Evolutionary conservation across 2,113 vertebrate species (phyloP).

Genomic region (Psilopsiagon aymara): DNA sequence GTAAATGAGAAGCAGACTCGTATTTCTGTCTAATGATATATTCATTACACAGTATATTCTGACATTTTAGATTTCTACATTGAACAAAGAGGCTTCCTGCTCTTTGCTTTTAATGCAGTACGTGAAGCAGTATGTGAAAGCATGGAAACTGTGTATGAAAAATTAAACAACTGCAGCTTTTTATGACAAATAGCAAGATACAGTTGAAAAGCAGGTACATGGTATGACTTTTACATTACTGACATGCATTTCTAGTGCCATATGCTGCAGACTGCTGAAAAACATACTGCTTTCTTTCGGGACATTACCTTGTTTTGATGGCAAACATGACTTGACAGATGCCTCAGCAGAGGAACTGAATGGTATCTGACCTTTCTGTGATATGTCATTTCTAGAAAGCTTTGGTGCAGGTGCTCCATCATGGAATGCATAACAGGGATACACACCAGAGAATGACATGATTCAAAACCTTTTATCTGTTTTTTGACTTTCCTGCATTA

Average conservation of each 20-base stretch:
- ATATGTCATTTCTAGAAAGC: constrained; percentile 48
- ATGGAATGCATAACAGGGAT: neutral
- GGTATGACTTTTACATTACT: constrained; percentile 5
- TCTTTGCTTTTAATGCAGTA: neutral
- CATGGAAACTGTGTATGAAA: neutral
- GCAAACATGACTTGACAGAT: constrained; percentile 64
- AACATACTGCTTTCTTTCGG: constrained; percentile 44
- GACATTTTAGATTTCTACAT: neutral
- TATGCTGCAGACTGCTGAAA: neutral
- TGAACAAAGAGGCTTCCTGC: neutral
- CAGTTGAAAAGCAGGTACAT: neutral
- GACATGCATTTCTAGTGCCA: constrained; percentile 26
- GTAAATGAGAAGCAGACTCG: neutral
- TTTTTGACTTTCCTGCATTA: neutral
- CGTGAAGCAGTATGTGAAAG: neutral
- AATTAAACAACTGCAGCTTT: constrained; percentile 33
- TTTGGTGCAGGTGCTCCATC: constrained; percentile 28
- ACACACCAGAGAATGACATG: neutral
- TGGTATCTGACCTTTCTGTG: constrained; percentile 55
- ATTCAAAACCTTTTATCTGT: neutral
- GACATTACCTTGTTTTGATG: constrained; percentile 15
- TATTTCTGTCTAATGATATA: neutral
- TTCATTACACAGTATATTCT: neutral
- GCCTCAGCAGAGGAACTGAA: constrained; percentile 25
- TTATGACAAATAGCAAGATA: neutral